Base-by-base conservation (phyloP, 2,797 vertebrate species). In the Tauraco hartlaubi region DNA sequence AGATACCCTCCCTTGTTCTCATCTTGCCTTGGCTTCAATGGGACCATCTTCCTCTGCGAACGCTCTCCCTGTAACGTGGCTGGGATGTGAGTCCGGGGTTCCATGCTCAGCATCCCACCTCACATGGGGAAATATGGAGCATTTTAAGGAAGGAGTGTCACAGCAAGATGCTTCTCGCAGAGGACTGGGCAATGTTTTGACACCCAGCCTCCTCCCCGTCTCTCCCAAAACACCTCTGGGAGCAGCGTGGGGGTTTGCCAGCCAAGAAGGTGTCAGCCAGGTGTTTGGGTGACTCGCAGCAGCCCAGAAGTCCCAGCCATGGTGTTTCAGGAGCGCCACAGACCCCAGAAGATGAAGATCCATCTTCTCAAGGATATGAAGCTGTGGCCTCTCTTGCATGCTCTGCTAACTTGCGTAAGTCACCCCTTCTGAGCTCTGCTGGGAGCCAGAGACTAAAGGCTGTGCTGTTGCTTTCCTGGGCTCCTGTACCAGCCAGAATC, bases 121-220 rank as follows among this genome's bases (percentile, higher is more conserved):
- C 1, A 1, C 1, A 3, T 23, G 31, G 19, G 28, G 39, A 39
- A 28, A 28, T 2, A 0, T 9, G 28, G 37, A 64, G 23, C 1
- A 0, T 76, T 78, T 81, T 39, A 26, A 28, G 59, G n/a, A 35
- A 43, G 19, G 2, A 31, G 1, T n/a, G 15, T 66, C 56, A 62
- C 28, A 59, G 19, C 35, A 21, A 21, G 43, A 9, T 33, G 9
- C 13, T 25, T 64, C 49, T 75, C 6, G 2, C 35, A 64, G 84
- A 58, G 49, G 12, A 54, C 41, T 37, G 41, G 51, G 23, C 20
- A 29, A 3, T 8, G 3, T 77, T 93, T 72, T 75, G 37, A 26
- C 23, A 44, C 6, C 3, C 29, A 48, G 11, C 21, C 11, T 82
- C 29, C 21, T 68, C n/a, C 33, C 16, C 0, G 2, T 49, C 51